Evolutionary conservation across 1,140 invertebrate species (phyloP).

Genomic region (Notospermus geniculatus): DNA sequence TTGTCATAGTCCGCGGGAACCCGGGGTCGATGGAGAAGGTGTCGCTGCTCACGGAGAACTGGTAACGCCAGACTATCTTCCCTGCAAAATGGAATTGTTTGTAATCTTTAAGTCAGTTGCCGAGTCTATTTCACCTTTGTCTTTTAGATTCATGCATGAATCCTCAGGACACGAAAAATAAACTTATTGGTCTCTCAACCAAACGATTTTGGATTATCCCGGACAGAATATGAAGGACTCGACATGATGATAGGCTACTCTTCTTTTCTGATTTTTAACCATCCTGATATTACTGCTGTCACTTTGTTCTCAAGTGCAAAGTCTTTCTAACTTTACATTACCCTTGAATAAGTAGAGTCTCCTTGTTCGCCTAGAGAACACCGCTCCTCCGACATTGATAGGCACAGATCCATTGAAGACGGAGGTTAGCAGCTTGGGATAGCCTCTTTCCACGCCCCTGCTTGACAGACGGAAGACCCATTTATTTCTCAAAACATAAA

Average conservation of each 20-base stretch:
- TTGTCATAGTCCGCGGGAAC: background rate
- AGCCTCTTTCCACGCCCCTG: conserved; percentile 75
- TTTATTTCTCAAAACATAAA: background rate
- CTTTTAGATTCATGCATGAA: no score
- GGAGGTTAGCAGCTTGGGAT: background rate
- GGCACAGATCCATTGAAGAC: background rate
- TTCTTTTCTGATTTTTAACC: no score
- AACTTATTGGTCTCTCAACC: no score
- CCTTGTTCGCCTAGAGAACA: background rate
- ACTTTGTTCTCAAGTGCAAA: no score
- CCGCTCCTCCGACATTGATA: background rate
- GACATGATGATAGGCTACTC: no score
- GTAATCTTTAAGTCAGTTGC: background rate
- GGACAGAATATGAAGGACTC: no score
- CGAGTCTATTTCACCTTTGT: no score
- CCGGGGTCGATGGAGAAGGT: background rate
- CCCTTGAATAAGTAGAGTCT: conserved; percentile 81
- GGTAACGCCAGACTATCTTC: background rate
- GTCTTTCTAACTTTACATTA: no score
- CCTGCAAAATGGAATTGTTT: background rate
- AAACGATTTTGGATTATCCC: no score
- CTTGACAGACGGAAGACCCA: background rate
- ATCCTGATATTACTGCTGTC: no score
- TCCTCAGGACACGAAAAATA: no score
- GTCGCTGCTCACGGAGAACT: background rate